Evolutionary conservation across 2,888 invertebrate genomes (phyloP).

Genomic region (Podabrus alpinus): DNA sequence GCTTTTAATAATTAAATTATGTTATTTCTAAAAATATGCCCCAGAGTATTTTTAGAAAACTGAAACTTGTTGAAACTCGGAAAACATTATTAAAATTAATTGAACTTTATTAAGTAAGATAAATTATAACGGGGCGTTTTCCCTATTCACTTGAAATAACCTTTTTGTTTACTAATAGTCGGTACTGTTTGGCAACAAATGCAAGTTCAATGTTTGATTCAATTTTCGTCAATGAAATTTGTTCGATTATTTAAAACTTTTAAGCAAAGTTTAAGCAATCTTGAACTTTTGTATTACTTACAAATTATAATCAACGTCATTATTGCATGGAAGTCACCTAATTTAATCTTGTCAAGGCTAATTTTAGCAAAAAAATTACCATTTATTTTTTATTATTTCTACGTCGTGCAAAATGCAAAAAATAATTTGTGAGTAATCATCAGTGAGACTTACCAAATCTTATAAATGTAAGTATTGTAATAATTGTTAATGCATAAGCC

Average conservation of each 20-base stretch:
- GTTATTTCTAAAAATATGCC: not conserved
- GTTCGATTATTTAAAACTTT: not conserved
- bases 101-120: not conserved
- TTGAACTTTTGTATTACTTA: not conserved
- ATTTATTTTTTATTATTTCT: not conserved
- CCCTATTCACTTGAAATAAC: not conserved
- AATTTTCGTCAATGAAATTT: not conserved
- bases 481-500: slow-evolving; percentile 1
- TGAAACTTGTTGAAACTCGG: not conserved
- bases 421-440: not conserved
- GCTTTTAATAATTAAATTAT: not conserved
- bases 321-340: not conserved
- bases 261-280: not conserved
- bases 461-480: slow-evolving; percentile 5
- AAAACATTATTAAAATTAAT: not conserved
- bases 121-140: not conserved
- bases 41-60: not conserved
- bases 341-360: not conserved
- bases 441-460: slow-evolving; percentile 8
- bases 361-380: not conserved
- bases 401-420: not conserved
- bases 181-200: not conserved
- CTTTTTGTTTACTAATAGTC: not conserved
- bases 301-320: not conserved
- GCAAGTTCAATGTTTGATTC: not conserved